Percentiles rank a stretch among this genome's conserved stretches.
Conservation (phyloP, 2,113 vertebrate genomes). For the Dasyprocta punctata region DNA sequence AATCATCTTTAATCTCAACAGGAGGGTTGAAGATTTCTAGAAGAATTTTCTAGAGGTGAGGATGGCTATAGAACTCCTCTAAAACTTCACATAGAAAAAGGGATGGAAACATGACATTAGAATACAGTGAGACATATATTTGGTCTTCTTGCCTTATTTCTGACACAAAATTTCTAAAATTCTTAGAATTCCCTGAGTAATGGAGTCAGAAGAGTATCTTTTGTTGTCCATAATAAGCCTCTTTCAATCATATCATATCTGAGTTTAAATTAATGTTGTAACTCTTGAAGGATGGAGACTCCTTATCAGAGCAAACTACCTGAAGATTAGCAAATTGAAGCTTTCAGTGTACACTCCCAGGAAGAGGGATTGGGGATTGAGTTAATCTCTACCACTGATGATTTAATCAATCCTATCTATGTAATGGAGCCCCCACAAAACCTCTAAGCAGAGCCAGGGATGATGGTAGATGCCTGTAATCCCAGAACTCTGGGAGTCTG, state of each 20-base stretch:
- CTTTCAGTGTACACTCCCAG: not conserved
- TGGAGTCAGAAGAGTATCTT: not conserved
- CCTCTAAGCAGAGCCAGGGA: not conserved
- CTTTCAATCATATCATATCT: not conserved
- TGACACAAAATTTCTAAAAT: not conserved
- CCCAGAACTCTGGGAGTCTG: not conserved
- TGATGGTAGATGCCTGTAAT: not conserved
- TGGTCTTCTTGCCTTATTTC: not conserved
- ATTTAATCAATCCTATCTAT: not conserved
- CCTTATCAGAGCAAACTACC: not conserved
- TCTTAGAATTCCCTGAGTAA: not conserved
- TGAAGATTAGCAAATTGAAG: not conserved
- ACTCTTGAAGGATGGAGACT: not conserved
- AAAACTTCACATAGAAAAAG: not conserved
- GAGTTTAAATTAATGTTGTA: not conserved
- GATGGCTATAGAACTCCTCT: not conserved
- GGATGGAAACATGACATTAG: not conserved
- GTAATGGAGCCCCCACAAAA: not conserved
- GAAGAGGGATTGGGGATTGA: not conserved
- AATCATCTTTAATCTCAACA: constrained; percentile 11
- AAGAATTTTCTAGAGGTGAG: not conserved
- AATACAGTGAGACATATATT: not conserved
- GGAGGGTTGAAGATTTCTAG: not conserved
- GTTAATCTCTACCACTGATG: not conserved
- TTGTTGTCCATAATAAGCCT: not conserved